These are phyloP conservation scores for Cylloceria caligata DNA, from an alignment of 2,888 invertebrate genomes.

Conservation along the genomic window DNA sequence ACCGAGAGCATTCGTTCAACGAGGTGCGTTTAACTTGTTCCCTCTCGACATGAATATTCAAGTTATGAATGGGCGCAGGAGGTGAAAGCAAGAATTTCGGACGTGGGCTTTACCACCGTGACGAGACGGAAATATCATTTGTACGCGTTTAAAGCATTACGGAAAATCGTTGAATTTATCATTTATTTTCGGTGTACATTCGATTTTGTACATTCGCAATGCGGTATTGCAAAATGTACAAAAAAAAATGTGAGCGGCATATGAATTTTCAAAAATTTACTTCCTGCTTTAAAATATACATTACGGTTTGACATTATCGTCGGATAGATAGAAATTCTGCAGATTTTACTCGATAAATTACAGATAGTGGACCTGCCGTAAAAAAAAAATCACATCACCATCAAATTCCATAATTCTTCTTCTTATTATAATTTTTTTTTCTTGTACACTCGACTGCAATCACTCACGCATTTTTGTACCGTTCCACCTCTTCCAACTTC, in stretches of 20 bases:
- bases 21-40: slow-evolving; percentile 12
- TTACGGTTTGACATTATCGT: no score
- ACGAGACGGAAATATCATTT: not conserved
- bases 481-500: not conserved
- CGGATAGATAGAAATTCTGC: no score
- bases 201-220: no score
- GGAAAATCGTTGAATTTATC: no score
- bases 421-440: not conserved
- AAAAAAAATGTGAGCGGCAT: no score
- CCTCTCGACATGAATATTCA: slow-evolving; percentile 1
- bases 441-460: not conserved
- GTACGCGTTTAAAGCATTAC: no score
- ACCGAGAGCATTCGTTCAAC: not conserved
- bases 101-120: not conserved
- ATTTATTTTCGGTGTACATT: no score
- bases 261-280: no score
- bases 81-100: not conserved
- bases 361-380: not conserved
- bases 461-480: not conserved
- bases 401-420: not conserved
- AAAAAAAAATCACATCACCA: not conserved
- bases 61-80: not conserved
- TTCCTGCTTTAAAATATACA: no score
- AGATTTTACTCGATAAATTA: no score
- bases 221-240: no score